Base-by-base conservation (phyloP, 1,140 invertebrate genomes). In the Drosophila paulistorum region DNA sequence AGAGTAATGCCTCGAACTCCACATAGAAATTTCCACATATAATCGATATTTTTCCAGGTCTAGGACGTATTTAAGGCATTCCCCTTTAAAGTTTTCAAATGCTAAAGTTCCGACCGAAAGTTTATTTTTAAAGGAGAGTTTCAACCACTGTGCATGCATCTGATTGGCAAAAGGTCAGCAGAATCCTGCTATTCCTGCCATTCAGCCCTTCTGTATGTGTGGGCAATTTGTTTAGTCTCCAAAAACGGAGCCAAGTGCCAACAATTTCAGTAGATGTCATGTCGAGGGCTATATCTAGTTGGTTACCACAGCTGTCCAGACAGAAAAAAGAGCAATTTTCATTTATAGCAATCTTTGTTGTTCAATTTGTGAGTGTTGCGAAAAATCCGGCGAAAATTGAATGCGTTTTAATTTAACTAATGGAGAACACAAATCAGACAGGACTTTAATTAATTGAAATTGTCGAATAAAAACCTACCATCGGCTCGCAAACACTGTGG, bases 351-450 rank as follows among this genome's bases (percentile, higher is more conserved):
- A 70, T 51, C 60, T 60, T 54, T 58, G 58, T 64, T 45, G 39
- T n/a, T 9, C 23, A n/a, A 39, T 42, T 63, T 30, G 5, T 39
- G 60, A 54, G 14, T 51, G 60, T 63, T 60, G 73, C 62, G 51
- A 35, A 35, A 35, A 35, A 2, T 10, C 35, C 0, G 35, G 10
- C 1, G 37, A 66, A 54, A 41, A 42, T 45, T 39, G 30, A 7
- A 17, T 41, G 45, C 55, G 81, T 64, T 85, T 76, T 66, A 83
- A 85, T 82, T 76, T 68, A 82, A 71, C 83, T 85, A 85, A 85
- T 85, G 82, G 82, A 68, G 64, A 61, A 48, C 71, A 82, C 81
- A 85, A 82, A 70, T 85, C 79, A 79, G 65, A 37, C 70, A 45
- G 37, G 42, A 65, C 71, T 85, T 85, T 86, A 85, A 85, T 86